Percentiles rank a stretch among this genome's conserved stretches.
phyloP scores from a whole-genome alignment of 2,888 invertebrate species.

The Brachypalpus laphriformis region DNA sequence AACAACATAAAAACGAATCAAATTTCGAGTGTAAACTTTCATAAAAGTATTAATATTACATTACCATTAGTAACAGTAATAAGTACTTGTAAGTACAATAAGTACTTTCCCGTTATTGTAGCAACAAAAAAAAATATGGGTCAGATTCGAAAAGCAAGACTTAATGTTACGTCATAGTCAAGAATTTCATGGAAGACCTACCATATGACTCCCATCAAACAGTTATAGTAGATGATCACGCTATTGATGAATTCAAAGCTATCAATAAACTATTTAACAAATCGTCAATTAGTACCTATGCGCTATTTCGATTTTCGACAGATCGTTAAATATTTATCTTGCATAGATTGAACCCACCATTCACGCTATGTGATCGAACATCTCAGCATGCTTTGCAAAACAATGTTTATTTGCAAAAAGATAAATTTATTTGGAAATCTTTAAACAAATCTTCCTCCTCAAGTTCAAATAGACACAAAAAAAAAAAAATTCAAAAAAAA shows the following conservation, averaged over 20 bases:
- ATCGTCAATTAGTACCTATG: neutral
- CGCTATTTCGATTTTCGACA: constrained; percentile 1
- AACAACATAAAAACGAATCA: too few relatives aligned
- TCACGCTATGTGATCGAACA: neutral
- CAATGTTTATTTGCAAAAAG: constrained; percentile 56
- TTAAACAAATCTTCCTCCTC: neutral
- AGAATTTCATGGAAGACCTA: neutral
- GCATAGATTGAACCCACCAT: neutral
- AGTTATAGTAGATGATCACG: neutral
- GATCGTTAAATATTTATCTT: constrained; percentile 4
- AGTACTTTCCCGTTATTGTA: too few relatives aligned
- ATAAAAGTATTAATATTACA: too few relatives aligned
- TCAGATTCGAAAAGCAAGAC: too few relatives aligned
- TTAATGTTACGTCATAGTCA: too few relatives aligned
- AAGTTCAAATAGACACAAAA: constrained; percentile 79
- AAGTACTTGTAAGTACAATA: too few relatives aligned
- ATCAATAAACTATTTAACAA: neutral
- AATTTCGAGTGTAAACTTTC: too few relatives aligned
- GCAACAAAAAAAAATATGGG: too few relatives aligned
- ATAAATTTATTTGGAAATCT: constrained; percentile 29
- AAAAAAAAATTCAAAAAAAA: constrained; percentile 78
- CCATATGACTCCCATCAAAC: neutral
- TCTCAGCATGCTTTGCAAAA: neutral
- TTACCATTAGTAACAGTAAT: too few relatives aligned
- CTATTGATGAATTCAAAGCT: neutral